phyloP scores from a whole-genome alignment of 2,113 vertebrate species.

The Peromyscus polionotus region DNA sequence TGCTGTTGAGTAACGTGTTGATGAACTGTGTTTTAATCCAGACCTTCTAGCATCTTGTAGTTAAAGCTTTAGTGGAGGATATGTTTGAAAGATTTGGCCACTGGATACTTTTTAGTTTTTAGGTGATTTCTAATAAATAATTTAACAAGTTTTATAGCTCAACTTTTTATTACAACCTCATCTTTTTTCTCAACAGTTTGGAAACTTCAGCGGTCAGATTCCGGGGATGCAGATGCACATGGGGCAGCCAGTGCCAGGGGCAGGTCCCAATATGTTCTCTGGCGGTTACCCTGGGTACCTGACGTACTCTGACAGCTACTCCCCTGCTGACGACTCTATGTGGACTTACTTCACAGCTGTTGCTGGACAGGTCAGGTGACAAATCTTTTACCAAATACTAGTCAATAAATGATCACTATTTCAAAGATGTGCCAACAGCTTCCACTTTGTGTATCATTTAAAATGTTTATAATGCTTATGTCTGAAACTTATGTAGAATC shows the following conservation, averaged over 20 bases:
- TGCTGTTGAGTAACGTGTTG: not conserved
- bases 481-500: conserved; percentile 16
- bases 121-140: conserved; percentile 4
- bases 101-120: not conserved
- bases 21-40: not conserved
- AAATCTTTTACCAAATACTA: not conserved
- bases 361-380: conserved; percentile 90
- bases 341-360: conserved; percentile 92
- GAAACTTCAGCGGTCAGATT: conserved; percentile 85
- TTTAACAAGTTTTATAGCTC: not conserved
- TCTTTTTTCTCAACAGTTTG: conserved; percentile 83
- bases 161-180: not conserved
- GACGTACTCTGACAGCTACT: conserved; percentile 84
- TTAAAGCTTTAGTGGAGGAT: not conserved
- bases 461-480: conserved; percentile 27
- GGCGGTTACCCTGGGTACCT: conserved; percentile 80
- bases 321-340: conserved; percentile 88
- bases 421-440: not conserved
- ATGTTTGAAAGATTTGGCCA: conserved; percentile 21
- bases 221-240: conserved; percentile 82
- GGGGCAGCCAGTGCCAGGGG: conserved; percentile 71
- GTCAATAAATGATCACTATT: not conserved
- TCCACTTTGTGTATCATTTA: conserved; percentile 18
- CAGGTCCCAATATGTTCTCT: conserved; percentile 73
- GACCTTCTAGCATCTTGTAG: not conserved